phyloP scores from a whole-genome alignment of 2,888 invertebrate genomes.

The Lycia hirtaria region DNA sequence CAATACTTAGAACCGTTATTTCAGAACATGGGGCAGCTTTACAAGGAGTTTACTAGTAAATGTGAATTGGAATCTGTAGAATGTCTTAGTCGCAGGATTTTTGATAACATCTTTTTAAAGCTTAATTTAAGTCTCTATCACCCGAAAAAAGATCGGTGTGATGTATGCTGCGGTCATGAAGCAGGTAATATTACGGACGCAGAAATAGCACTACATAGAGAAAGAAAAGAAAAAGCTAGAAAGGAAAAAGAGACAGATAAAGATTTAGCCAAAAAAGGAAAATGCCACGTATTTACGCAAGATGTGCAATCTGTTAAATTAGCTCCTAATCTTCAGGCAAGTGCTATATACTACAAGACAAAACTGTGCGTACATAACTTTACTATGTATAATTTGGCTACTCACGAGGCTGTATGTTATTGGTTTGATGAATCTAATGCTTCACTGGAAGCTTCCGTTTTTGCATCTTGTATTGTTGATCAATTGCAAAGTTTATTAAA shows the following conservation, averaged over 20 bases:
- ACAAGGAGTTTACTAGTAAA: conserved; percentile 33
- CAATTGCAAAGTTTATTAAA: conserved; percentile 28
- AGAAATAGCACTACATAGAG: not conserved
- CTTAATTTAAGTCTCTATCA: conserved; percentile 43
- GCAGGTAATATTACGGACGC: conserved; percentile 39
- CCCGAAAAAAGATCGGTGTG: conserved; percentile 31
- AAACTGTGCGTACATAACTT: conserved; percentile 48
- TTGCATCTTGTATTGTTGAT: conserved; percentile 35
- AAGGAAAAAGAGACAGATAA: conserved; percentile 40
- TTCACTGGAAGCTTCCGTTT: conserved; percentile 37
- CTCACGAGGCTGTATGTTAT: conserved; percentile 39
- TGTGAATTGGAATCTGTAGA: conserved; percentile 36
- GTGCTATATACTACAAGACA: conserved; percentile 47
- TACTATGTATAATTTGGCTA: conserved; percentile 35
- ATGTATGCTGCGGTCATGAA: conserved; percentile 32
- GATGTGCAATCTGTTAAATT: conserved; percentile 47
- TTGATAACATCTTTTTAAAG: conserved; percentile 43
- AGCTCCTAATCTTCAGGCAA: conserved; percentile 42
- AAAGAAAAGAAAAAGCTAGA: conserved; percentile 33
- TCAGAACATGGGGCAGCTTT: conserved; percentile 36
- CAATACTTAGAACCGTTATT: conserved; percentile 43
- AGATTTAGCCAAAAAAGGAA: not conserved
- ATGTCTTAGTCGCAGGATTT: conserved; percentile 39
- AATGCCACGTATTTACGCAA: conserved; percentile 43
- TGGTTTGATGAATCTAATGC: conserved; percentile 42